Conservation (phyloP, 1,140 invertebrate species). For the Papilio machaon region DNA sequence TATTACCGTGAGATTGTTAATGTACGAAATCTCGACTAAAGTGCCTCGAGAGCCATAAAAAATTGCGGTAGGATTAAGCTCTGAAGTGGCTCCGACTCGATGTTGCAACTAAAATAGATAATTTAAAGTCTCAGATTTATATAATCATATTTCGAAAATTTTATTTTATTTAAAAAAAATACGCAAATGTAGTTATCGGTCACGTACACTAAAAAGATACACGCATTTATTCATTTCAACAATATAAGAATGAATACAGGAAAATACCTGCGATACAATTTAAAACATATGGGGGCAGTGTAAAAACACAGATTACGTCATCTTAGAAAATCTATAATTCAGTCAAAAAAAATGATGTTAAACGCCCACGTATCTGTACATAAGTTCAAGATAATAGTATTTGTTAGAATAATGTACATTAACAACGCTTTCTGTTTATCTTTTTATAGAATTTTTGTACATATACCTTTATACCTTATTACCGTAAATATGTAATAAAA, state of each 20-base stretch:
- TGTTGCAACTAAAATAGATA: slow-evolving; percentile 30
- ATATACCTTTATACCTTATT: neutral
- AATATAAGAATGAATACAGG: too few relatives aligned
- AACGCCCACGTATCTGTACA: too few relatives aligned
- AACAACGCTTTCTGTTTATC: too few relatives aligned
- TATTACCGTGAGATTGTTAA: slow-evolving; percentile 34
- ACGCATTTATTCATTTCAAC: too few relatives aligned
- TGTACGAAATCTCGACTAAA: slow-evolving; percentile 25
- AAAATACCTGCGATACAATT: neutral
- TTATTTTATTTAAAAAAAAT: neutral
- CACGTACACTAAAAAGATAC: too few relatives aligned
- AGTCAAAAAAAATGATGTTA: too few relatives aligned
- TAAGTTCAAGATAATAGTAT: too few relatives aligned
- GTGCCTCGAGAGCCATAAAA: slow-evolving; percentile 31
- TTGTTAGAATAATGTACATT: too few relatives aligned
- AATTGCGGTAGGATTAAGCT: slow-evolving; percentile 30
- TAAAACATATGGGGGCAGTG: neutral
- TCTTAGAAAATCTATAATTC: too few relatives aligned
- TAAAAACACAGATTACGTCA: too few relatives aligned
- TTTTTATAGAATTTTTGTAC: too few relatives aligned
- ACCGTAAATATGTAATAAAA: neutral
- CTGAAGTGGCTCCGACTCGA: slow-evolving; percentile 23
- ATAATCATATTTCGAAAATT: neutral
- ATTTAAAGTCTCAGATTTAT: slow-evolving; percentile 8
- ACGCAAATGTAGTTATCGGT: too few relatives aligned